Evolutionary conservation across 2,797 vertebrate species (phyloP).

Genomic region (Hemitrygon akajei): DNA sequence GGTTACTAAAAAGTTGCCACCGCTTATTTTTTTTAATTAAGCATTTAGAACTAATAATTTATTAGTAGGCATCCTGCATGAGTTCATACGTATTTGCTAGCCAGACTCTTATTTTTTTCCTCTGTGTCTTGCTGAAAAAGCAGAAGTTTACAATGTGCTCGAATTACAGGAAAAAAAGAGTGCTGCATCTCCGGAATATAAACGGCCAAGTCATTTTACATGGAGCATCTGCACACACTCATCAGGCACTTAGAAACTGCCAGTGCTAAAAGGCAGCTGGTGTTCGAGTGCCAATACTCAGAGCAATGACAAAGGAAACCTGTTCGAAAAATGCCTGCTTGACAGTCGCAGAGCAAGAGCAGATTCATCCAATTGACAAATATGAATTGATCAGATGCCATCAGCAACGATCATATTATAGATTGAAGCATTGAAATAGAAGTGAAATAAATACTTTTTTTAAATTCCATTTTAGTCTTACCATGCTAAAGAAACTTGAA

Average conservation of each 20-base stretch:
- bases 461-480: no score
- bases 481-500: no score
- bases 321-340: not conserved
- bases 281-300: not conserved
- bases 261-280: not conserved
- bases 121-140: not conserved
- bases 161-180: not conserved
- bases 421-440: not conserved
- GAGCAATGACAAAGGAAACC: constrained; percentile 1
- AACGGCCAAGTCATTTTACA: not conserved
- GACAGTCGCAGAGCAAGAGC: not conserved
- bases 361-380: not conserved
- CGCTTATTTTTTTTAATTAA: no score
- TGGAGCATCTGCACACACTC: not conserved
- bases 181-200: not conserved
- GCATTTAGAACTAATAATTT: no score
- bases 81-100: not conserved
- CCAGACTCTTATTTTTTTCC: no score
- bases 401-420: not conserved
- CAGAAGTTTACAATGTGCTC: not conserved
- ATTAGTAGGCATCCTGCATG: not conserved
- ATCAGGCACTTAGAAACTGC: not conserved
- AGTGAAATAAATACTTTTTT: not conserved
- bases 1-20: not conserved
- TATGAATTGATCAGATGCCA: not conserved